These are phyloP conservation scores for Hydrozoanthus gracilis DNA, from an alignment of 92 coral and sea anemone genomes.

Conservation along the genomic window DNA sequence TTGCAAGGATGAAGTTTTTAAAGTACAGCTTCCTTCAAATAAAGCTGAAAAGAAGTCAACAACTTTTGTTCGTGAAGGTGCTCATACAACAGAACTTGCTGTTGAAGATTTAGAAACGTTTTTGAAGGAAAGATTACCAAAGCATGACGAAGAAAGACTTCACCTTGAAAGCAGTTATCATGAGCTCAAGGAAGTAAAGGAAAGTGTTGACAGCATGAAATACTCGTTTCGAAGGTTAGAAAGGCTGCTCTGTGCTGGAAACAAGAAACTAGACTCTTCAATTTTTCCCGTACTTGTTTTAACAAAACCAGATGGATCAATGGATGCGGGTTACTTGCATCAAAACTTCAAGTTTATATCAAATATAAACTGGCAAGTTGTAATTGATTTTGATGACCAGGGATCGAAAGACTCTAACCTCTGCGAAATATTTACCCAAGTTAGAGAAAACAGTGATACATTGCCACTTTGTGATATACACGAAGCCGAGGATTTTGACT, in stretches of 20 bases:
- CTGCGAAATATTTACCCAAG: slow-evolving; percentile 39
- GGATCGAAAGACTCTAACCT: slow-evolving; percentile 47
- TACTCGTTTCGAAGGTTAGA: slow-evolving; percentile 33
- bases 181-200: neutral
- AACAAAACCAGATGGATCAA: slow-evolving; percentile 21
- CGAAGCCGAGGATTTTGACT: slow-evolving; percentile 59
- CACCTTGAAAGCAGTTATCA: neutral
- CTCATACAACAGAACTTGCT: slow-evolving; percentile 35
- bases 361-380: slow-evolving; percentile 20
- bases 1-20: slow-evolving; percentile 44
- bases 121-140: slow-evolving; percentile 39
- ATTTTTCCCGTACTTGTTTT: slow-evolving; percentile 31
- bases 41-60: slow-evolving; percentile 18
- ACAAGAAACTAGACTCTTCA: slow-evolving; percentile 16
- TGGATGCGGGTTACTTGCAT: neutral
- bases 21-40: slow-evolving; percentile 30
- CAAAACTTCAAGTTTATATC: slow-evolving; percentile 22
- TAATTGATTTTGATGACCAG: slow-evolving; percentile 46
- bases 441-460: neutral
- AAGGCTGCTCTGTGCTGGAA: slow-evolving; percentile 53
- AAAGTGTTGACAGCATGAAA: slow-evolving; percentile 1
- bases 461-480: slow-evolving; percentile 45
- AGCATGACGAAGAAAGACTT: slow-evolving; percentile 39
- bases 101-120: slow-evolving; percentile 19
- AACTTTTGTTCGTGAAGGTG: slow-evolving; percentile 38